Evolutionary conservation across 2,113 vertebrate species (phyloP), one percentile per base, ranked within the genome.

Genomic region (Progne subis): DNA sequence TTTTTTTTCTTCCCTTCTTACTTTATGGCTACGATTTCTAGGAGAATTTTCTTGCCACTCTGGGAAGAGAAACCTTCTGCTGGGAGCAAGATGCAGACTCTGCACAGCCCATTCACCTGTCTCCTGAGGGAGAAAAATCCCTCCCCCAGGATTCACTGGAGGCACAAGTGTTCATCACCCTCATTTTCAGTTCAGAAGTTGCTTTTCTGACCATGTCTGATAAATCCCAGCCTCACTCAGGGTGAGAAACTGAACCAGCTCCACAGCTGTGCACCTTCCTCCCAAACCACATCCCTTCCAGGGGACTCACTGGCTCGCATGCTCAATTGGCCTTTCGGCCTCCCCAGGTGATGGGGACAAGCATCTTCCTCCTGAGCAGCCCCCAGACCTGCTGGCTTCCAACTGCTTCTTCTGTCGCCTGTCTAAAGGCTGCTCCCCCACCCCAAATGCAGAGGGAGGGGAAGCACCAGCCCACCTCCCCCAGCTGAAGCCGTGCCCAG

Each of bases 1-100:
- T 76, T 89, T 37, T 95, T 94, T 89, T 37, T 37, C 37, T 37
- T 37, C 37, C 88, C 80, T n/a, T n/a, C n/a, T n/a, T n/a, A n/a
- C n/a, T n/a, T n/a, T n/a, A n/a, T n/a, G n/a, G n/a, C n/a, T n/a
- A n/a, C n/a, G n/a, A n/a, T n/a, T n/a, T n/a, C n/a, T n/a, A 65
- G 59, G 18, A 56, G 71, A 72, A 23, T 59, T 55, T 74, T 65
- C 80, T 68, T 67, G 29, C 34, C 6, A 5, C 56, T 67, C 23
- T 2, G 4, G 23, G 60, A 61, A 55, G 85, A 65, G 65, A 84
- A 70, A 49, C 5, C 4, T 56, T 72, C 82, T 23, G 19, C 75
- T 60, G 65, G 57, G 82, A 85, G 31, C 26, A 41, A 59, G 47
- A 41, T 37, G 41, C 41, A 29, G n/a, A 44, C 0, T 0, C 24